Evolutionary conservation across 1,140 invertebrate genomes (phyloP).

Genomic region (Papilio polyxenes): DNA sequence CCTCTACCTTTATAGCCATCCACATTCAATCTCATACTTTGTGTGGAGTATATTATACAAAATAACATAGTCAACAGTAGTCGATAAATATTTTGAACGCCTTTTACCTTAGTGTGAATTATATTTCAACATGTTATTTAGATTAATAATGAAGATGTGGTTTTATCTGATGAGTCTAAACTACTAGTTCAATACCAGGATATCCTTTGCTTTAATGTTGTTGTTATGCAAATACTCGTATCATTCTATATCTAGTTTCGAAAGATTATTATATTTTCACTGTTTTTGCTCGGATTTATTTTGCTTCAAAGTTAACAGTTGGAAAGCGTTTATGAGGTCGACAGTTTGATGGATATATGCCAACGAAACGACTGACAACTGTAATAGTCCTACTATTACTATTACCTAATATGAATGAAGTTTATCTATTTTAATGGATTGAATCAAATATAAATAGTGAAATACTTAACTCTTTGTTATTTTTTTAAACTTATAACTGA

Average conservation of each 20-base stretch:
- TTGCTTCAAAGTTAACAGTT: background rate
- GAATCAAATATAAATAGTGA: background rate
- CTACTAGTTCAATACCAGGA: background rate
- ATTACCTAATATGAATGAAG: background rate
- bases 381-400: background rate
- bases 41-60: no score
- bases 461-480: background rate
- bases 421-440: background rate
- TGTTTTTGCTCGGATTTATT: background rate
- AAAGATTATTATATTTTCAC: background rate
- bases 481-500: background rate
- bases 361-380: background rate
- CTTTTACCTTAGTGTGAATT: background rate
- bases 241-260: background rate
- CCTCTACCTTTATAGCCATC: no score
- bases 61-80: no score
- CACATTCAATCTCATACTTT: background rate
- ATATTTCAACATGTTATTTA: background rate
- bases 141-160: background rate
- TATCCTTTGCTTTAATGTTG: background rate
- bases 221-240: constrained; percentile 14
- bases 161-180: constrained; percentile 7
- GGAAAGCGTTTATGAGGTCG: no score
- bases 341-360: no score
- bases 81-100: background rate